phyloP scores from a whole-genome alignment of 2,113 vertebrate species.

The Microtus pennsylvanicus region DNA sequence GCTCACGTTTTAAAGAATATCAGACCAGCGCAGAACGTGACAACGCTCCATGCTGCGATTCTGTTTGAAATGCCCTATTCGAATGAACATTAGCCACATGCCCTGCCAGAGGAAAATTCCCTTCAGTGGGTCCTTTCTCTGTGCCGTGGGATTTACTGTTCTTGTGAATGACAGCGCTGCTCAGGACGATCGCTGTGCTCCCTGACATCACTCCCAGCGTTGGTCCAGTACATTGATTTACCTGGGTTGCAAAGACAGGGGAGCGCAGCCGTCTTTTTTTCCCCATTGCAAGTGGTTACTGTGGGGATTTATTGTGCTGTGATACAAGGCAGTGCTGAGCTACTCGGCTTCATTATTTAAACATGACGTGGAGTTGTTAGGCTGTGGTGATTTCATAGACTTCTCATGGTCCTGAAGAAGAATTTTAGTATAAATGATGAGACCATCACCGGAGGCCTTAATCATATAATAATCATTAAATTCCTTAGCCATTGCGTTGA shows the following conservation, averaged over 20 bases:
- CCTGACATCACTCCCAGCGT: slow-evolving; percentile 57
- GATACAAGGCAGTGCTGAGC: slow-evolving; percentile 41
- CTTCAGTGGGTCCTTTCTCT: slow-evolving; percentile 42
- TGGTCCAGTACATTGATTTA: slow-evolving; percentile 51
- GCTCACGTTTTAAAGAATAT: slow-evolving; percentile 10
- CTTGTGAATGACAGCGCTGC: slow-evolving; percentile 40
- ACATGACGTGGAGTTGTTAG: slow-evolving; percentile 47
- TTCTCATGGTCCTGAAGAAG: slow-evolving; percentile 45
- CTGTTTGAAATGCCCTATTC: slow-evolving; percentile 59
- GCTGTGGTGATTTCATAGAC: slow-evolving; percentile 66
- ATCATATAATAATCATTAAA: slow-evolving; percentile 17
- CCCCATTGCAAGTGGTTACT: neutral
- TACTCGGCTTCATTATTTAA: slow-evolving; percentile 45
- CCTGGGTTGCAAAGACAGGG: slow-evolving; percentile 64
- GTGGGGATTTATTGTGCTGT: slow-evolving; percentile 61
- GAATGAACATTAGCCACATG: slow-evolving; percentile 18
- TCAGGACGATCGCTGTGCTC: slow-evolving; percentile 45
- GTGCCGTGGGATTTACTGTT: slow-evolving; percentile 70
- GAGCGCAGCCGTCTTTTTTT: slow-evolving; percentile 63
- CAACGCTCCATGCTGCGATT: neutral
- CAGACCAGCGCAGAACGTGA: slow-evolving; percentile 49
- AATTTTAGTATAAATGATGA: slow-evolving; percentile 54
- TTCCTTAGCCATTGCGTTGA: neutral
- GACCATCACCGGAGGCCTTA: neutral
- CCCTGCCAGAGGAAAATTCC: slow-evolving; percentile 43